phyloP scores from a whole-genome alignment of 2,888 invertebrate genomes.

The Tetragonula carbonaria region DNA sequence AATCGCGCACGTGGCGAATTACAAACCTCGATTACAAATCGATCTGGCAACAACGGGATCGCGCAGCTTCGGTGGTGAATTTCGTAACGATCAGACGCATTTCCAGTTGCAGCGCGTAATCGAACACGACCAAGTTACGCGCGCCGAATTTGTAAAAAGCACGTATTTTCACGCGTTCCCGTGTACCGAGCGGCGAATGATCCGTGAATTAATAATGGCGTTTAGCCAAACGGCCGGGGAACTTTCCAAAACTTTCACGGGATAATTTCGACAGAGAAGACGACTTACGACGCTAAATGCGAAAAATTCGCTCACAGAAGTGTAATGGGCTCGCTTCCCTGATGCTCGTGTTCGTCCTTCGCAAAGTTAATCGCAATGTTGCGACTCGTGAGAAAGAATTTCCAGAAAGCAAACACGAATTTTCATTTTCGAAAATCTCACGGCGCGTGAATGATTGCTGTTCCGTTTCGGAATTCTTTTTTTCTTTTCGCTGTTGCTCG shows the following conservation, averaged over 20 bases:
- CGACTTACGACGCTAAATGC: constrained; percentile 12
- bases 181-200: not conserved
- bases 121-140: constrained; percentile 7
- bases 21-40: constrained; percentile 16
- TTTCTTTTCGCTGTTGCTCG: not conserved
- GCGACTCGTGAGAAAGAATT: not conserved
- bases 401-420: not conserved
- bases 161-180: constrained; percentile 33
- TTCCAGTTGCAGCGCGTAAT: constrained; percentile 20
- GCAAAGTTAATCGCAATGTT: not conserved
- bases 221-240: constrained; percentile 41
- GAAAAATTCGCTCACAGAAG: constrained; percentile 24
- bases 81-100: constrained; percentile 23
- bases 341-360: not conserved
- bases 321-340: not conserved
- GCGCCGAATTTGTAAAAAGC: constrained; percentile 28
- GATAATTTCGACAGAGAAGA: constrained; percentile 19
- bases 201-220: constrained; percentile 46
- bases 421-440: not conserved
- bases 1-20: not conserved
- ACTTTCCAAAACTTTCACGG: constrained; percentile 63
- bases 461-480: too few relatives aligned
- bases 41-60: constrained; percentile 23
- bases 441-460: constrained; percentile 1
- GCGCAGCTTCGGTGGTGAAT: not conserved